phyloP scores from a whole-genome alignment of 1,140 invertebrate genomes.

The Plutomurus gul region DNA sequence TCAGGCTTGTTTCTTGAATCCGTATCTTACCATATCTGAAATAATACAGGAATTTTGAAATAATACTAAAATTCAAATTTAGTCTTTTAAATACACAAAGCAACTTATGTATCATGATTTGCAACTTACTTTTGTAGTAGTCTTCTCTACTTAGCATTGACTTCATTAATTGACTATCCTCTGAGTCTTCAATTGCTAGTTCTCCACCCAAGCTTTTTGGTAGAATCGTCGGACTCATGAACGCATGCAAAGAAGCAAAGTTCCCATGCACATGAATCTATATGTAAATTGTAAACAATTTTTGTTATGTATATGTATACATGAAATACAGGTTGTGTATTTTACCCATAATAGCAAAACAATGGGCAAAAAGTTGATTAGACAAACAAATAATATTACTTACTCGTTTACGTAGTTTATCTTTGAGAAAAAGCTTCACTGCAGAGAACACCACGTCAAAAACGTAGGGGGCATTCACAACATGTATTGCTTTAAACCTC shows the following conservation, averaged over 20 bases:
- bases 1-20: not conserved
- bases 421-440: constrained; percentile 61
- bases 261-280: constrained; percentile 38
- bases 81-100: not conserved
- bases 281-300: not conserved
- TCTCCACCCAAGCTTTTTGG: constrained; percentile 38
- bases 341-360: not conserved
- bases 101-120: not conserved
- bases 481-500: constrained; percentile 60
- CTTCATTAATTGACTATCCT: constrained; percentile 18
- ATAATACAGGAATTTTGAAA: not conserved
- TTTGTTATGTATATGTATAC: not conserved
- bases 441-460: constrained; percentile 60
- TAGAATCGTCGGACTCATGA: constrained; percentile 32
- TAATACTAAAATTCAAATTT: not conserved
- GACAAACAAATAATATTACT: constrained; percentile 8
- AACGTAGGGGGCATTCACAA: constrained; percentile 61
- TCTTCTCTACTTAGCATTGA: constrained; percentile 8
- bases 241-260: constrained; percentile 19
- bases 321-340: not conserved
- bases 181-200: constrained; percentile 5
- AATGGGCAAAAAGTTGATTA: not conserved
- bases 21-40: not conserved
- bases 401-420: constrained; percentile 58
- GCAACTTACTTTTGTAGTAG: constrained; percentile 16